Conservation (phyloP, 2,113 vertebrate species). For the Hiodon tergisus region DNA sequence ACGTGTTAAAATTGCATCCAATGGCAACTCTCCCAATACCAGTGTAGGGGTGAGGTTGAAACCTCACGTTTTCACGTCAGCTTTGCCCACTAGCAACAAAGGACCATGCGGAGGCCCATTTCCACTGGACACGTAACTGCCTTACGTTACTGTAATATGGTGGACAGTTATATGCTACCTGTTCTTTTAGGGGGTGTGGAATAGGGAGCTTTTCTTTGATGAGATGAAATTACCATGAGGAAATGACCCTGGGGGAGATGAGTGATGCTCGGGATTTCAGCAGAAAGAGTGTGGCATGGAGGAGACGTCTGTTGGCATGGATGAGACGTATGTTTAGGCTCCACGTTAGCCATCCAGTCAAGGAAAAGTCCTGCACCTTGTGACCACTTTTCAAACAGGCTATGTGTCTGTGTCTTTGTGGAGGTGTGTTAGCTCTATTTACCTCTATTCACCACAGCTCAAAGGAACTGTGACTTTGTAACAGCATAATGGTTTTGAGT, state of each 20-base stretch:
- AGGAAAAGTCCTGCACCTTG: conserved; percentile 8
- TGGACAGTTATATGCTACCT: background rate
- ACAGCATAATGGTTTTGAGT: no score
- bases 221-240: no score
- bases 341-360: background rate
- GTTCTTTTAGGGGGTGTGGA: background rate
- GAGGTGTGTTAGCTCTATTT: no score
- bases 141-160: background rate
- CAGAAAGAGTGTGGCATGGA: no score
- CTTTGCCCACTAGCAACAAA: background rate
- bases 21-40: background rate
- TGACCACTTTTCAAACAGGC: conserved; percentile 22
- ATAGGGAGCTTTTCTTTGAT: background rate
- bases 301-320: no score
- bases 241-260: no score
- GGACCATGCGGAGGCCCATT: background rate
- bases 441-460: no score
- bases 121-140: background rate
- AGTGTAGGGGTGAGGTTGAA: background rate
- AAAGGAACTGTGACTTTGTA: background rate
- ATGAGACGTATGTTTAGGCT: no score
- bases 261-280: no score
- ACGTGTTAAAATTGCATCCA: background rate
- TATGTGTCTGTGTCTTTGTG: conserved; percentile 34
- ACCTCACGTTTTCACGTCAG: background rate